Evolutionary conservation across 2,888 invertebrate genomes (phyloP), one percentile per base, ranked within the genome.

Genomic region (Belgica antarctica): DNA sequence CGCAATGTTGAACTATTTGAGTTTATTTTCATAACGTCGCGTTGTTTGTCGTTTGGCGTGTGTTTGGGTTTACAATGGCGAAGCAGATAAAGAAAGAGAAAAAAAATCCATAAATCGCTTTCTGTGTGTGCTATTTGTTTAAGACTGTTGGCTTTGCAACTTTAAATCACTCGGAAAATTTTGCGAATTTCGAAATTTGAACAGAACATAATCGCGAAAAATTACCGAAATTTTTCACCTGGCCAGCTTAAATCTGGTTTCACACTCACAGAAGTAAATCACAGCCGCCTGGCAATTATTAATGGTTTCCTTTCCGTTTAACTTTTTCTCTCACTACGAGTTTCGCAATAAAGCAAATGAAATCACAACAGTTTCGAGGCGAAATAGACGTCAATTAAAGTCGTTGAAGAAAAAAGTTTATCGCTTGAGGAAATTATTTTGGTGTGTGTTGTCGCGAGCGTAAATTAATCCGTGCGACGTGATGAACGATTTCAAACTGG

Each of bases 1-100:
- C 79, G 78, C 15, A 47, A 41, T n/a, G 31, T 17, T 10, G 61
- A 27, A 5, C 61, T 57, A 31, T 47, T 52, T 52, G 2, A 10
- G 12, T 31, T 31, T 31, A 12, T n/a, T 41, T 41, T 15, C 12
- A 41, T 41, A 41, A 41, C 41, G n/a, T n/a, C n/a, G n/a, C 12
- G 41, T 41, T 41, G n/a, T n/a, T n/a, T n/a, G 34, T 31, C 34
- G 34, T n/a, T 41, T 52, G 52, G 17, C 3, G 22, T 52, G 52
- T 17, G 17, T 52, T 52, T 19, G 2, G 2, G 7, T 52, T 52
- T 22, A 52, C 41, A 41, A 41, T 5, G 41, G 41, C 10, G 41
- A 34, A 15, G 15, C 46, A 46, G 15, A 10, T 46, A 15, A 46
- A 15, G 15, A 15, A 15, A 46, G 46, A 46, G 7, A n/a, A 15